Base-by-base conservation (phyloP, 2,888 invertebrate species). In the Ditula angustiorana region DNA sequence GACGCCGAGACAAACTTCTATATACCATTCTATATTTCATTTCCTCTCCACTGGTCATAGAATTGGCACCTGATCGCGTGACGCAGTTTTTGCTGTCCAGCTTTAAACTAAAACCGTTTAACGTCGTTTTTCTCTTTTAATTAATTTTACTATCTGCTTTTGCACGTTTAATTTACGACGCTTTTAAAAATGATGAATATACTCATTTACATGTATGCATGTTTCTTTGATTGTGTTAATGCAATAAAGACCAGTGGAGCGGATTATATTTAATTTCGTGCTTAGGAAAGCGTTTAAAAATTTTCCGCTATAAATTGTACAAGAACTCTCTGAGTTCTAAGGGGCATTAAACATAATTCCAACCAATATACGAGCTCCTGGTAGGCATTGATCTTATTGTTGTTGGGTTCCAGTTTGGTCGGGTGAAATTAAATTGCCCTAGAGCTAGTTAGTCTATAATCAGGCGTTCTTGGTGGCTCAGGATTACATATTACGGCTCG, bases 61-160 rank as follows among this genome's bases (percentile, higher is more conserved):
- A 41, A 62, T 65, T 33, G 60, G 28, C 11, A 16, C 49, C 46
- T 37, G 68, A 67, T 69, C 52, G 71, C 69, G 68, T 67, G 68
- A 41, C 52, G 30, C 19, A 24, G 28, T 66, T 66, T 67, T 67
- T 66, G 56, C 50, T 33, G 2, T 24, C 21, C 33, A 35, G 46
- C 44, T 47, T 56, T 46, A 50, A 44, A 57, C 50, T 62, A 56
- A 62, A 52, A 63, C 35, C 52, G 30, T 61, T 61, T 46, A 67
- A 28, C 53, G 46, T 28, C 41, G 30, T 66, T 44, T 59, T 68
- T 66, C 41, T 44, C 46, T 56, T 67, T 66, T 67, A 68, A 70
- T 70, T 69, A 70, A 68, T 67, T 68, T 67, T 66, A 68, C 61
- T 66, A 66, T 65, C 67, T 50, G 62, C 60, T 50, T 41, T 16